Evolutionary conservation across 2,113 vertebrate species (phyloP), one percentile per base, ranked within the genome.

Genomic region (Polypterus bichir): DNA sequence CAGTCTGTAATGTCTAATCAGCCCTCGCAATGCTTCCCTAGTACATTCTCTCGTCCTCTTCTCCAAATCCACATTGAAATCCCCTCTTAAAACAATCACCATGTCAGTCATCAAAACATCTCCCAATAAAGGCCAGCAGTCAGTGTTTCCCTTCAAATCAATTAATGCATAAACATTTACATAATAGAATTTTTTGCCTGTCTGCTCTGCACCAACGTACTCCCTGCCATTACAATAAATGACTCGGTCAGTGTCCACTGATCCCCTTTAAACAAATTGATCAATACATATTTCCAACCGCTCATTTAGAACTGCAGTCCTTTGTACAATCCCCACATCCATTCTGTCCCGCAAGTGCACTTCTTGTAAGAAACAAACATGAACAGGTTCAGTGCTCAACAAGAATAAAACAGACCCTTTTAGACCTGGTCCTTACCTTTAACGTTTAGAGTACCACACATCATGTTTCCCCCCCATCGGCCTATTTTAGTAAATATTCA

Each of bases 151-250:
- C 9, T 51, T 51, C 49, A 6, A 7, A 7, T 6, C 9, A 7
- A 9, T 6, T 7, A 55, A 55, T 44, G 62, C 47, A 8, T 63
- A 63, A 3, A 63, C 54, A 11, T 46, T 47, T 9, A 63, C 46
- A 9, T 4, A 52, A 7, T 46, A 5, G 44, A 63, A 48, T 7
- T 4, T 46, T 47, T 57, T n/a, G 8, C 54, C 62, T 7, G 54
- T 55, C 61, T 5, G 47, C 6, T 45, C 46, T 9, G 47, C 46
- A 27, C 54, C n/a, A 63, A 48, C 5, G 10, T 55, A 46, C 62
- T 63, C 46, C 62, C 62, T 7, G 53, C 44, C n/a, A 62, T 46
- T 46, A 44, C 52, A 62, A 45, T 54, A 45, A 62, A 54, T 46
- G 8, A 11, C 46, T 46, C 52, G 5, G 46, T 45, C 9, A n/a